Conservation (phyloP, 2,888 invertebrate genomes). For the Dryobota labecula region DNA sequence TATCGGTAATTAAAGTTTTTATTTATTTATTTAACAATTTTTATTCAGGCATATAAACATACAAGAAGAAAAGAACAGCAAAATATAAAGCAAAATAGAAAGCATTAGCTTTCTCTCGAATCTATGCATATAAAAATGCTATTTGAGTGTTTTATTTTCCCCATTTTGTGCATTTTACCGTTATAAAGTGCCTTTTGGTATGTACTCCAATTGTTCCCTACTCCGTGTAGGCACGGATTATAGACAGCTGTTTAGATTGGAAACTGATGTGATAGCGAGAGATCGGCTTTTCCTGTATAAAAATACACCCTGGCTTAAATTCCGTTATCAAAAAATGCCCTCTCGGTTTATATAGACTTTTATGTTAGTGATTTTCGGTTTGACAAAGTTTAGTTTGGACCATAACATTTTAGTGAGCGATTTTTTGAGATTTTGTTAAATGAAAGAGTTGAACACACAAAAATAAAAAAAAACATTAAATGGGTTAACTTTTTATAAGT, state of each 20-base stretch:
- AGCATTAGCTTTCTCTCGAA: not conserved
- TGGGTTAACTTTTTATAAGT: not conserved
- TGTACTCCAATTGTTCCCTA: slow-evolving; percentile 20
- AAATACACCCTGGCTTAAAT: slow-evolving; percentile 28
- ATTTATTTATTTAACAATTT: too few species aligned
- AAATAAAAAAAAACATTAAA: too few species aligned
- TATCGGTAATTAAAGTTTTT: too few species aligned
- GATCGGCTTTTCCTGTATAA: slow-evolving; percentile 23
- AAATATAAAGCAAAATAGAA: not conserved
- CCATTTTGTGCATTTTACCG: not conserved
- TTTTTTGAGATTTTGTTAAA: not conserved
- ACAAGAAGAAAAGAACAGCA: not conserved
- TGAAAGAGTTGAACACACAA: slow-evolving; percentile 3
- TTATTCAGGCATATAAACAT: not conserved
- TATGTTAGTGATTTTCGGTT: not conserved
- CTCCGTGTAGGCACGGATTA: slow-evolving; percentile 35
- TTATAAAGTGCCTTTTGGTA: not conserved
- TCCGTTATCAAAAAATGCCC: slow-evolving; percentile 5
- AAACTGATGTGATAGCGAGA: slow-evolving; percentile 30
- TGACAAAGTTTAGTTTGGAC: not conserved
- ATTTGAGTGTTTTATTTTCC: not conserved
- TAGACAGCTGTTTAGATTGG: slow-evolving; percentile 35
- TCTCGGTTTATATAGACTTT: not conserved
- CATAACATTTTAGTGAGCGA: not conserved
- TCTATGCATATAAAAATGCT: not conserved